phyloP scores from a whole-genome alignment of 2,797 vertebrate species.

The Lutra lutra region DNA sequence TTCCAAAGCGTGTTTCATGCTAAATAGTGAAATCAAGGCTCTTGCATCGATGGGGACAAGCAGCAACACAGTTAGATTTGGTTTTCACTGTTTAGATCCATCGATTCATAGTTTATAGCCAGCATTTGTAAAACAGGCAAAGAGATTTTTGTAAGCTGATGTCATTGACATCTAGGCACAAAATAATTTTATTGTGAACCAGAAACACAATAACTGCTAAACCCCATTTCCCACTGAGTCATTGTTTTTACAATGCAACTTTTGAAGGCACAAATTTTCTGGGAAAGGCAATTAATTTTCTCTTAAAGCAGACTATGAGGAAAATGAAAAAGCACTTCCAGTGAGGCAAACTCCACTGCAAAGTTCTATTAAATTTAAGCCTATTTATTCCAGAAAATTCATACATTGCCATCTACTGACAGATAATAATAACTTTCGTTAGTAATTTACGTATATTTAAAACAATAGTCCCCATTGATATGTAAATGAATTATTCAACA shows the following conservation, averaged over 20 bases:
- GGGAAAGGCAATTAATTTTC: neutral
- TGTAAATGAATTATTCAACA: neutral
- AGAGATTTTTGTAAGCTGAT: slow-evolving; percentile 7
- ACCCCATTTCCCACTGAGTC: neutral
- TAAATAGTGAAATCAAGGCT: neutral
- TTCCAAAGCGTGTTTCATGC: neutral
- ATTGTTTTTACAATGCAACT: neutral
- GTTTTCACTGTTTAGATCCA: neutral
- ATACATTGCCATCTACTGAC: neutral
- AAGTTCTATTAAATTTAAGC: slow-evolving; percentile 16
- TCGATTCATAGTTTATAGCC: neutral
- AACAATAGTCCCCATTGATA: neutral
- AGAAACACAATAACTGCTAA: neutral
- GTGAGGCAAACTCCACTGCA: neutral
- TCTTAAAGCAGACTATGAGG: neutral
- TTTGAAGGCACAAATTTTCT: neutral
- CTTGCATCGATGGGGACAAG: neutral
- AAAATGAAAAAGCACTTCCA: neutral
- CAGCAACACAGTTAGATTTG: accelerated
- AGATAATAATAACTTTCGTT: neutral
- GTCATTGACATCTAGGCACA: neutral
- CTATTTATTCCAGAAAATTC: neutral
- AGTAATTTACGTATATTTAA: neutral
- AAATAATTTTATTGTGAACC: neutral
- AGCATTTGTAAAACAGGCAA: neutral